Percentiles rank a stretch among this genome's conserved stretches.
Conservation (phyloP, 2,113 vertebrate genomes). For the Pseudopipra pipra region DNA sequence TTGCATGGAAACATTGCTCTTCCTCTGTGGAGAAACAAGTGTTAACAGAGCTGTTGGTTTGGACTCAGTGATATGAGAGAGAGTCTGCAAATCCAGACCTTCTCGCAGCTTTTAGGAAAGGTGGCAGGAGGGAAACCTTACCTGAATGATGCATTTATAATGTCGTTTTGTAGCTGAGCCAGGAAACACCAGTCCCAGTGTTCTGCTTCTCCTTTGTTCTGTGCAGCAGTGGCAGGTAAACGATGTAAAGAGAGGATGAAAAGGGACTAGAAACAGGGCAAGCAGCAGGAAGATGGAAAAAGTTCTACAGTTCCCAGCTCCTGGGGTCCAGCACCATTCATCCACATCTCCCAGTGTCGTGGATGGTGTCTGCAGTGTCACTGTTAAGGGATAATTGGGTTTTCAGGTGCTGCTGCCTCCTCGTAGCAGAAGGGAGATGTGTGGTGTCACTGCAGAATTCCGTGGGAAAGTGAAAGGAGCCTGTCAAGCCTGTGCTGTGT, state of each 20-base stretch:
- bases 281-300: not conserved
- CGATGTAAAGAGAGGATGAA: not conserved
- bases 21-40: not conserved
- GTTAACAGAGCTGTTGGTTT: not conserved
- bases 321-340: not conserved
- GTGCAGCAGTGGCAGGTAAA: not conserved
- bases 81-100: not conserved
- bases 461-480: not conserved
- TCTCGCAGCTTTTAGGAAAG: not conserved
- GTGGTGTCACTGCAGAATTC: not conserved
- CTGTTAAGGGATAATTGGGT: not conserved
- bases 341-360: fast-evolving
- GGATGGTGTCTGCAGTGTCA: not conserved
- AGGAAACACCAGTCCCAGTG: not conserved
- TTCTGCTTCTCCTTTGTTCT: not conserved
- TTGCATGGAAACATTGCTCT: not conserved
- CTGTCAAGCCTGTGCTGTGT: not conserved
- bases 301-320: not conserved
- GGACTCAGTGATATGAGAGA: not conserved
- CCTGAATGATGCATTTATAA: not conserved
- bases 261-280: not conserved
- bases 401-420: not conserved
- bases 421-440: fast-evolving
- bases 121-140: not conserved
- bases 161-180: not conserved